These are phyloP conservation scores for Caenorhabditis tropicalis DNA, from an alignment of 1,140 invertebrate genomes.

Conservation along the genomic window DNA sequence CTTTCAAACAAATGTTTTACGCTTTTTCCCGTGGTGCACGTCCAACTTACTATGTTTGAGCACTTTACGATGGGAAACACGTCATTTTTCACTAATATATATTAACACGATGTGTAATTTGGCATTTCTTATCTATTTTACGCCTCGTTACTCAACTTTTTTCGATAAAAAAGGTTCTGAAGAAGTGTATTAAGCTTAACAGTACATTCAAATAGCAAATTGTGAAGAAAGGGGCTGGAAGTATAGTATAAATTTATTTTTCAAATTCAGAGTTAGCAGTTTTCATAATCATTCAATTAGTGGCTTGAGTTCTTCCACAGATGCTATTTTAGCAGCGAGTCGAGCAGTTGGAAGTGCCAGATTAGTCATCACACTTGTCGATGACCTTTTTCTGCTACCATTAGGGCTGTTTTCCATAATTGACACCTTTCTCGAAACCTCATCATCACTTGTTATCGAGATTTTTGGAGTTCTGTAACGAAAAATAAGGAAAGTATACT, in stretches of 20 bases:
- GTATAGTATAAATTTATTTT: not conserved
- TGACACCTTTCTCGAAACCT: not conserved
- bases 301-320: conserved; percentile 8
- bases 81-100: not conserved
- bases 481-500: too few species aligned
- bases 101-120: not conserved
- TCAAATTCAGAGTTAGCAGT: too few species aligned
- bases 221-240: not conserved
- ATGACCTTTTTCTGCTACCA: not conserved
- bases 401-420: not conserved
- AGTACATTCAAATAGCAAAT: not conserved
- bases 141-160: not conserved
- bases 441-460: not conserved
- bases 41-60: conserved; percentile 36
- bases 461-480: conserved; percentile 33
- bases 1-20: too few species aligned
- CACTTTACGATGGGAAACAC: not conserved
- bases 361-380: not conserved
- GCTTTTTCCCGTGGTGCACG: not conserved
- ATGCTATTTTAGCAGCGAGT: not conserved
- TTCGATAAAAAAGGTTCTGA: not conserved
- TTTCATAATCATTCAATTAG: not conserved
- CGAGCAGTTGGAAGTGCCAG: not conserved
- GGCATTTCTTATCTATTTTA: conserved; percentile 1
- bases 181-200: not conserved